phyloP scores from a whole-genome alignment of 2,797 vertebrate genomes.

The Xenops minutus region DNA sequence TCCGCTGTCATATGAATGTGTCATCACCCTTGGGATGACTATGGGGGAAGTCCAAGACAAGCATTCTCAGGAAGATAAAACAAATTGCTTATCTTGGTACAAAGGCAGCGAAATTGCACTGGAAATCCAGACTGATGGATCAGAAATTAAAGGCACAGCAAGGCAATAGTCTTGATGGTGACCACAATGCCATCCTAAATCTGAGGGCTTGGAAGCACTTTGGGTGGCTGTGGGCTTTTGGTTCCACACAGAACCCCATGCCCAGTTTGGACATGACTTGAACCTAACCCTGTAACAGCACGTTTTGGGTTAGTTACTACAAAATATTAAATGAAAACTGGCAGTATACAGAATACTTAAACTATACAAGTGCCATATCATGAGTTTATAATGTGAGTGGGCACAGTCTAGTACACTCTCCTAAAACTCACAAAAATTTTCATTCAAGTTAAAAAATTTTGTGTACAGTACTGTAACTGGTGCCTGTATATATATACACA shows the following conservation, averaged over 20 bases:
- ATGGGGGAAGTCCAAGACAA: slow-evolving; percentile 18
- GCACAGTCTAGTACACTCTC: background rate
- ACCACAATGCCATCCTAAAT: background rate
- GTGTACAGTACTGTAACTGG: slow-evolving; percentile 6
- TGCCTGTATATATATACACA: background rate
- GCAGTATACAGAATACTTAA: background rate
- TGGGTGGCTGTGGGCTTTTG: background rate
- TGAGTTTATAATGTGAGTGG: background rate
- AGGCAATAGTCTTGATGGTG: background rate
- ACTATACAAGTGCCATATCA: background rate
- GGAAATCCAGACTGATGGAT: slow-evolving; percentile 21
- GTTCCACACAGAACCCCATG: background rate
- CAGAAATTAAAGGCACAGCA: slow-evolving; percentile 15
- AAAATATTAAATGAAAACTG: background rate
- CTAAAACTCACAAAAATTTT: slow-evolving; percentile 16
- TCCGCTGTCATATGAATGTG: slow-evolving; percentile 64
- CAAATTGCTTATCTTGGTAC: slow-evolving; percentile 50
- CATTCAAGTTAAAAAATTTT: slow-evolving; percentile 29
- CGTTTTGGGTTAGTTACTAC: background rate
- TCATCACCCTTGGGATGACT: slow-evolving; percentile 18
- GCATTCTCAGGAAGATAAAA: slow-evolving; percentile 47
- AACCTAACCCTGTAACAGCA: background rate
- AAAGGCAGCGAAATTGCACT: slow-evolving; percentile 26
- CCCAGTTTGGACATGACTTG: background rate
- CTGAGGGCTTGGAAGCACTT: background rate